phyloP scores from a whole-genome alignment of 1,140 invertebrate genomes.

The Pachypeltis micranthus region DNA sequence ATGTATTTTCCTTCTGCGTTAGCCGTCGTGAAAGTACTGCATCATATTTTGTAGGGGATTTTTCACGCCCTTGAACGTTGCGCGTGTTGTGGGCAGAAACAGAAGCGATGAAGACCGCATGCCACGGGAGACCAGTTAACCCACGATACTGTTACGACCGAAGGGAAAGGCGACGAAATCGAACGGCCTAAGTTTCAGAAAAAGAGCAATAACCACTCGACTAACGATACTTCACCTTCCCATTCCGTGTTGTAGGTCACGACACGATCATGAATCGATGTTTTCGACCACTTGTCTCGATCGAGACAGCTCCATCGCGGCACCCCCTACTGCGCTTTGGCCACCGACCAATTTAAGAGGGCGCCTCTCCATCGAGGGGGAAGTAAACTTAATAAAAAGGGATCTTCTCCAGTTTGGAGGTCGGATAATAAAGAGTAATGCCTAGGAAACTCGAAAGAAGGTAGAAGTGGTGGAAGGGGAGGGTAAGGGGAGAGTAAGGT shows the following conservation, averaged over 20 bases:
- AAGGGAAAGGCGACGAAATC: too few species aligned
- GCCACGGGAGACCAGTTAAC: too few species aligned
- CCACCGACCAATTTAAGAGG: neutral
- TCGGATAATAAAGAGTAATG: constrained; percentile 8
- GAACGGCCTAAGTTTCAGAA: too few species aligned
- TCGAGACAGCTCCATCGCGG: neutral
- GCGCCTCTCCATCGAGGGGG: neutral
- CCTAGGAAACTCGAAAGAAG: neutral
- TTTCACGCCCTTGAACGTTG: too few species aligned
- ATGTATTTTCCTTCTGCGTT: too few species aligned
- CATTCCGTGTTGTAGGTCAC: neutral
- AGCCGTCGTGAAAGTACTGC: too few species aligned
- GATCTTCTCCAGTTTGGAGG: constrained; percentile 4
- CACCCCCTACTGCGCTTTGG: neutral
- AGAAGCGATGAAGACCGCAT: too few species aligned
- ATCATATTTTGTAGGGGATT: too few species aligned
- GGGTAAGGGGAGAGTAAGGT: neutral
- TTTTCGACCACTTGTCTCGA: neutral
- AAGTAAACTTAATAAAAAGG: constrained; percentile 1
- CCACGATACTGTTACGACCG: too few species aligned
- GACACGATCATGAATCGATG: constrained; percentile 2
- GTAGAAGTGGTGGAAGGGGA: neutral
- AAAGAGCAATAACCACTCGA: too few species aligned
- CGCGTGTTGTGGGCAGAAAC: too few species aligned
- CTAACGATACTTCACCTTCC: too few species aligned